Evolutionary conservation across 1,140 invertebrate species (phyloP).

Genomic region (Zaprionus camerounensis): DNA sequence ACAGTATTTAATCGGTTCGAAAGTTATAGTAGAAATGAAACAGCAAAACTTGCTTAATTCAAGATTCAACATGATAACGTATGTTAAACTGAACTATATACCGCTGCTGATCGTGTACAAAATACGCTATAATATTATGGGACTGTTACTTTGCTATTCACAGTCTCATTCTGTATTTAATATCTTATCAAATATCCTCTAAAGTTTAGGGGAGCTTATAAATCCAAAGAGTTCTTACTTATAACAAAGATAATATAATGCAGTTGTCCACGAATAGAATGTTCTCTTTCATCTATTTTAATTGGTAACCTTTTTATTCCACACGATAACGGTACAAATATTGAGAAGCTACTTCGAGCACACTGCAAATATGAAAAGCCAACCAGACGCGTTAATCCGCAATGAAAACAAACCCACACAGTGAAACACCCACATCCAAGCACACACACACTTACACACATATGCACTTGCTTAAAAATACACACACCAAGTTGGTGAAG

Average conservation of each 20-base stretch:
- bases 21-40: background rate
- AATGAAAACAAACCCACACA: constrained; percentile 39
- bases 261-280: background rate
- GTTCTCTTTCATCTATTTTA: background rate
- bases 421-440: constrained; percentile 4
- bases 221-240: background rate
- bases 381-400: constrained; percentile 32
- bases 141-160: background rate
- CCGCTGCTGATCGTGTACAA: background rate
- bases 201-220: background rate
- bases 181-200: background rate
- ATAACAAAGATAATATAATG: background rate
- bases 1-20: background rate
- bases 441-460: constrained; percentile 13
- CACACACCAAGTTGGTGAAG: constrained; percentile 29
- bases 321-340: constrained; percentile 4
- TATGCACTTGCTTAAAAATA: constrained; percentile 33
- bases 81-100: constrained; percentile 6
- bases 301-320: background rate
- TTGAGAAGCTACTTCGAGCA: constrained; percentile 7
- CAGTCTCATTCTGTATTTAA: background rate
- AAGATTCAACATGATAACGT: background rate
- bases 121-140: background rate
- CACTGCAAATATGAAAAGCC: constrained; percentile 24
- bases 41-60: background rate